phyloP scores from a whole-genome alignment of 1,140 invertebrate genomes.

The Drosophila tristis region DNA sequence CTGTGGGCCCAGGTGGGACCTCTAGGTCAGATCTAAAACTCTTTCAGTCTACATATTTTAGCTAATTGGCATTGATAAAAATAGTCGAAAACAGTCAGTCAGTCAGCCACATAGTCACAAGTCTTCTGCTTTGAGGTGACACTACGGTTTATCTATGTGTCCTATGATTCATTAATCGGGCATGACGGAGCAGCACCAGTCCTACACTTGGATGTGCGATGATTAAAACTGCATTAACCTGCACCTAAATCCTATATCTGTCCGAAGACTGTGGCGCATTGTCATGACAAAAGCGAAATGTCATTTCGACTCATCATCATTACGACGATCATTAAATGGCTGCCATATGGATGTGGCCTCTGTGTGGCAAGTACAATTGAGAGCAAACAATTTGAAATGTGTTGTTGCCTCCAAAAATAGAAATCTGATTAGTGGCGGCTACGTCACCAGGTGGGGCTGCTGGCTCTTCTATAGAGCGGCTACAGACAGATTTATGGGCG shows the following conservation, averaged over 20 bases:
- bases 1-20: no score
- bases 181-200: conserved; percentile 55
- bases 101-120: conserved; percentile 16
- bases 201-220: conserved; percentile 30
- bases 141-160: conserved; percentile 12
- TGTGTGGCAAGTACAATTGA: conserved; percentile 59
- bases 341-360: conserved; percentile 12
- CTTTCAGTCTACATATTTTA: conserved; percentile 36
- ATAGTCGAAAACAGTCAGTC: conserved; percentile 34
- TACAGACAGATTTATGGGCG: conserved; percentile 47
- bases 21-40: no score
- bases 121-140: conserved; percentile 3
- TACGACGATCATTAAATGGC: conserved; percentile 12
- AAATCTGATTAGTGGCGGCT: conserved; percentile 73
- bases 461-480: conserved; percentile 18
- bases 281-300: conserved; percentile 45
- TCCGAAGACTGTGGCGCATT: conserved; percentile 34
- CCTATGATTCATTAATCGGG: conserved; percentile 63
- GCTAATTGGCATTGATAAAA: conserved; percentile 62
- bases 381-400: conserved; percentile 59
- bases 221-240: conserved; percentile 62
- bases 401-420: conserved; percentile 65
- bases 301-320: conserved; percentile 50
- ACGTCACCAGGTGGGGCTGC: conserved; percentile 75
- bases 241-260: conserved; percentile 29